Conservation (phyloP, 2,113 vertebrate genomes). For the Pluvianellus socialis region DNA sequence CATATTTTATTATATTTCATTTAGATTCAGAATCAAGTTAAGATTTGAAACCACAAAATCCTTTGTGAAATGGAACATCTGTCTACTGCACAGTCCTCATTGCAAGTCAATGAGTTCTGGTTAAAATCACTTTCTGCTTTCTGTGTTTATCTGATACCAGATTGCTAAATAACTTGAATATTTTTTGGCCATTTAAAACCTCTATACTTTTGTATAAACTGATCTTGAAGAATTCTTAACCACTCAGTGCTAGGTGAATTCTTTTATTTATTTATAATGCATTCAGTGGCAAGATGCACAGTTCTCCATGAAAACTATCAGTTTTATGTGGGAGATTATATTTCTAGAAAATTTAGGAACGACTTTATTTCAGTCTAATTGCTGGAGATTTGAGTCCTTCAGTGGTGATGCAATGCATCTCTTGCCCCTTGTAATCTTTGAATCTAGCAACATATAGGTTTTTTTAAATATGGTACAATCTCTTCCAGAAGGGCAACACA, state of each 20-base stretch:
- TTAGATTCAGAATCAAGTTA: not conserved
- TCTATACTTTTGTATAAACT: not conserved
- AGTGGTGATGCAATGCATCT: not conserved
- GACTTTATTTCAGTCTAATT: not conserved
- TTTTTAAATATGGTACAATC: not conserved
- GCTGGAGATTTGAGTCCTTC: not conserved
- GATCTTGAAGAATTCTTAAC: not conserved
- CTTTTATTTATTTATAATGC: not conserved
- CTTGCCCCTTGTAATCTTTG: not conserved
- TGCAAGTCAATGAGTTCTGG: not conserved
- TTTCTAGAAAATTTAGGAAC: not conserved
- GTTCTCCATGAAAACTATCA: not conserved
- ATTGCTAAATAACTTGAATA: not conserved
- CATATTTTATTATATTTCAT: not conserved
- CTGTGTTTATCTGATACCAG: not conserved
- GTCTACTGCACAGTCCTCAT: not conserved
- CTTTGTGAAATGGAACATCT: not conserved
- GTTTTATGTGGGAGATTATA: not conserved
- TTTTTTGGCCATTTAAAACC: not conserved
- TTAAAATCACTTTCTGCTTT: not conserved
- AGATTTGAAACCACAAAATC: not conserved
- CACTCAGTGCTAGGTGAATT: not conserved
- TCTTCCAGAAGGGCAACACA: not conserved
- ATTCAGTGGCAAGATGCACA: not conserved
- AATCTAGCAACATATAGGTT: not conserved